These are phyloP conservation scores for Actinostola sp. DNA, from an alignment of 92 coral and sea anemone genomes.

Conservation along the genomic window DNA sequence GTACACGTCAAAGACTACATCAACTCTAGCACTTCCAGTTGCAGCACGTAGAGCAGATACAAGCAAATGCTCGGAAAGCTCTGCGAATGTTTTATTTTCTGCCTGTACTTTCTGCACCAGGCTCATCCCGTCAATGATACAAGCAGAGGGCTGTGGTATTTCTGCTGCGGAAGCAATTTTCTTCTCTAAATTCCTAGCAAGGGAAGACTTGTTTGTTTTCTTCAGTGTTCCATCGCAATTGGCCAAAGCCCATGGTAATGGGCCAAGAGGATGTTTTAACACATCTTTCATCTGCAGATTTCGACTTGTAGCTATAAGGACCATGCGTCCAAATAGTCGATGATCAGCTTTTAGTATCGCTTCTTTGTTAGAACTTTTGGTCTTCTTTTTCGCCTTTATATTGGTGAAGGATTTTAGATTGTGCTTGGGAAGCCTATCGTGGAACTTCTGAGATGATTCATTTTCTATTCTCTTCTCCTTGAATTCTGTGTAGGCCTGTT, in stretches of 20 bases:
- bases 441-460: constrained; percentile 13
- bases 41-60: constrained; percentile 16
- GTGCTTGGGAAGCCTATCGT: constrained; percentile 46
- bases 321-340: constrained; percentile 65
- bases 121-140: constrained; percentile 58
- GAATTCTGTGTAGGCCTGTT: constrained; percentile 39
- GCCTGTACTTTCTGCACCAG: constrained; percentile 48
- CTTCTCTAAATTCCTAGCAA: constrained; percentile 45
- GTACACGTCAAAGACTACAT: constrained; percentile 46
- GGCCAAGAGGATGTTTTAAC: constrained; percentile 57
- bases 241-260: constrained; percentile 59
- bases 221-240: constrained; percentile 54
- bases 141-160: constrained; percentile 38
- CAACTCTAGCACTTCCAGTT: constrained; percentile 20
- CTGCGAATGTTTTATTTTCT: constrained; percentile 41
- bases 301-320: constrained; percentile 55
- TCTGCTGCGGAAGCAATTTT: constrained; percentile 30
- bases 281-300: constrained; percentile 57
- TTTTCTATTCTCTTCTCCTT: neutral
- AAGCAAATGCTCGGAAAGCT: constrained; percentile 38
- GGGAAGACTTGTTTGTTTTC: constrained; percentile 53
- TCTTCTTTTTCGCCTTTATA: constrained; percentile 30
- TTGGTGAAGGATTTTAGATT: constrained; percentile 35
- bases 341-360: constrained; percentile 58
- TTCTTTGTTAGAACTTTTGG: constrained; percentile 49